Percentiles rank a stretch among this genome's conserved stretches.
Conservation (phyloP, 2,797 vertebrate species). For the Falco columbarius region DNA sequence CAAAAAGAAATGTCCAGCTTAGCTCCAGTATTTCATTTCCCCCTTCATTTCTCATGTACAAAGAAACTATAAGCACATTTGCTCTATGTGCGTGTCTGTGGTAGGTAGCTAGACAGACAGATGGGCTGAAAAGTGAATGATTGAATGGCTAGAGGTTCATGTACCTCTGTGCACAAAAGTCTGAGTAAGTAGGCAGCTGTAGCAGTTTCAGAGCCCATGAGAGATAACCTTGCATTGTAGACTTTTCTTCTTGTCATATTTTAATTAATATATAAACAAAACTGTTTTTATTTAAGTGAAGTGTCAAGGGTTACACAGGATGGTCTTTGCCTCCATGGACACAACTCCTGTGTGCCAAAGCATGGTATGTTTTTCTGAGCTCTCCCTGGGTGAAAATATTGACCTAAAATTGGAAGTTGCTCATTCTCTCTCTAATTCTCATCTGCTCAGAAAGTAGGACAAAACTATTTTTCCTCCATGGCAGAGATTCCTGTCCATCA, state of each 20-base stretch:
- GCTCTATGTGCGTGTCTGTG: background rate
- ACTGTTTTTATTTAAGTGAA: background rate
- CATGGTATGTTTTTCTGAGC: background rate
- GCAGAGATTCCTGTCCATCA: conserved; percentile 66
- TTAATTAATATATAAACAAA: background rate
- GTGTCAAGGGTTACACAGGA: background rate
- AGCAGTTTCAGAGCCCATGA: background rate
- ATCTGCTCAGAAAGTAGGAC: conserved; percentile 64
- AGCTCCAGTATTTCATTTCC: background rate
- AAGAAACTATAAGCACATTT: background rate
- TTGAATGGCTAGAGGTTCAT: background rate
- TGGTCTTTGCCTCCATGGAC: background rate
- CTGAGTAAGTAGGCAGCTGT: background rate
- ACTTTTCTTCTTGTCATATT: background rate
- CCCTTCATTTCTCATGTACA: background rate
- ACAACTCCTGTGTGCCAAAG: background rate
- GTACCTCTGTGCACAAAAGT: background rate
- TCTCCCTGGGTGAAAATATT: conserved; percentile 52
- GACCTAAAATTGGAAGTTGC: conserved; percentile 47
- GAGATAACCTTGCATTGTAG: background rate
- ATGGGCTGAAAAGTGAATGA: background rate
- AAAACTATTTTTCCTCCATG: conserved; percentile 64
- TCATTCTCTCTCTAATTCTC: conserved; percentile 42
- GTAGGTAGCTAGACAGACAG: background rate
- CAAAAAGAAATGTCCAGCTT: background rate